Evolutionary conservation across 2,797 vertebrate species (phyloP), one percentile per base, ranked within the genome.

Genomic region (Lophius americanus): DNA sequence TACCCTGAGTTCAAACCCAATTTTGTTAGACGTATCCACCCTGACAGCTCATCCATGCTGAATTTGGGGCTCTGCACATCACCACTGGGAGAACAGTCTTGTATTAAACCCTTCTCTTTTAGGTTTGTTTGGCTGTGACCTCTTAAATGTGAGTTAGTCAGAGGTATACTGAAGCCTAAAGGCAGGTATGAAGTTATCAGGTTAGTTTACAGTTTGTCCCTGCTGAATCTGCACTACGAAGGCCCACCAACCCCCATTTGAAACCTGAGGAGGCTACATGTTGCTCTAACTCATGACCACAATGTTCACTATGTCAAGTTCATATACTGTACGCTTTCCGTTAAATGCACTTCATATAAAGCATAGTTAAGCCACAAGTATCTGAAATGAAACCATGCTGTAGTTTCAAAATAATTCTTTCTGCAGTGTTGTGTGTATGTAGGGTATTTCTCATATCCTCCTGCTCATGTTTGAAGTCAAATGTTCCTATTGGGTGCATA

Each of bases 261-360:
- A 90, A 92, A 92, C 81, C 59, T 7, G 82, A 93, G 78, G 58
- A 71, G 76, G 73, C 73, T 60, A 32, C 82, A 71, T 86, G 84
- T 75, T 78, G 76, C 74, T 76, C 65, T 59, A 77, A 85, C 69
- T 75, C 68, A 68, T 58, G 72, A 73, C 79, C 71, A 81, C 77
- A 81, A 78, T 70, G 76, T 76, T 85, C 81, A 84, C 79, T 76
- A 73, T 85, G 82, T 77, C 63, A 88, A 55, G 64, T 49, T 81
- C 78, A 70, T 56, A 77, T 11, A 11, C 10, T 44, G 4, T 50
- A 74, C 60, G 58, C 58, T 63, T 49, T 44, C 74, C 2, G 33
- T 72, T 76, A 65, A 49, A 51, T 66, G 33, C 32, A 59, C 51
- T 52, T 76, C 38, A 61, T 68, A 13, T 53, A 14, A 23, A 10